A percentile compares a stretch with the other conserved stretches of the same genome.
phyloP scores from a whole-genome alignment of 2,113 vertebrate species.

The Oryzias celebensis region DNA sequence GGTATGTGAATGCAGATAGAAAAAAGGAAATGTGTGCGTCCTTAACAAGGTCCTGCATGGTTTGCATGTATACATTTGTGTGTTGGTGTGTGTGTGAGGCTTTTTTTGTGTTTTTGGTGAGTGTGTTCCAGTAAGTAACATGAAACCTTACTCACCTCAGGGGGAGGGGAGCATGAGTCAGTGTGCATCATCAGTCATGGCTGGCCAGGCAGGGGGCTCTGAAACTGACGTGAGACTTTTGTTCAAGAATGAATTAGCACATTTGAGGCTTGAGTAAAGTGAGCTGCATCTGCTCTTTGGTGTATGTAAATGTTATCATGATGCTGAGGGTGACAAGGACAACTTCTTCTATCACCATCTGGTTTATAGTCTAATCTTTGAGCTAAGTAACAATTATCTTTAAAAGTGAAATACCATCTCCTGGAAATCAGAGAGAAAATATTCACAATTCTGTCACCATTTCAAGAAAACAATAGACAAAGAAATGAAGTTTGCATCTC shows the following conservation, averaged over 20 bases:
- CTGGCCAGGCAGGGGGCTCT: conserved; percentile 58
- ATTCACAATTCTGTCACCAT: too few relatives aligned
- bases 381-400: too few relatives aligned
- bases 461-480: too few relatives aligned
- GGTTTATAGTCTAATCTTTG: not conserved
- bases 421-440: too few relatives aligned
- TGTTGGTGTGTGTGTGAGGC: conserved; percentile 26
- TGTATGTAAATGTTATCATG: not conserved
- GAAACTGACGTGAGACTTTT: conserved; percentile 18
- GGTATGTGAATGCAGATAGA: conserved; percentile 28
- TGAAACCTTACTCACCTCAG: conserved; percentile 77
- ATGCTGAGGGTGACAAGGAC: not conserved
- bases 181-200: conserved; percentile 80
- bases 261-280: not conserved
- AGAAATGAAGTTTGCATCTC: too few relatives aligned
- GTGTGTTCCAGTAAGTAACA: conserved; percentile 83
- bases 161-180: conserved; percentile 79
- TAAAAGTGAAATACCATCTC: too few relatives aligned
- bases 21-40: conserved; percentile 51
- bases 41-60: conserved; percentile 38
- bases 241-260: conserved; percentile 8
- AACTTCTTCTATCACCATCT: not conserved
- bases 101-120: conserved; percentile 62
- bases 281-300: not conserved
- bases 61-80: conserved; percentile 37